Conservation (phyloP, 2,888 invertebrate genomes). For the Aromia moschata region DNA sequence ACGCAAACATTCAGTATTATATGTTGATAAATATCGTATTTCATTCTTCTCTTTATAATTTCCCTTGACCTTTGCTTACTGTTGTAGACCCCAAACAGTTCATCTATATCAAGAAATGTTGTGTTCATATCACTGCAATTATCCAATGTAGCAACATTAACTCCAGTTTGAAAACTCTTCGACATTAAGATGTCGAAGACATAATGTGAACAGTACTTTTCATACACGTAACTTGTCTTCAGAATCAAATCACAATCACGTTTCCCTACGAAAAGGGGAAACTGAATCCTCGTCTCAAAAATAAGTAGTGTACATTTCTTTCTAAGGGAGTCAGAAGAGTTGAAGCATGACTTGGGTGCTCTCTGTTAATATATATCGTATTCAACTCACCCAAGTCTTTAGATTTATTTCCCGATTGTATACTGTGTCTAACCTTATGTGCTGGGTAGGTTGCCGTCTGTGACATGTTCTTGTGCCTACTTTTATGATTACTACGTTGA, state of each 20-base stretch:
- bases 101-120: slow-evolving; percentile 18
- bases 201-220: too few relatives aligned
- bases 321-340: too few relatives aligned
- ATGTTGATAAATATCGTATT: not conserved
- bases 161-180: too few relatives aligned
- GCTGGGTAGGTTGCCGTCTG: too few relatives aligned
- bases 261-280: too few relatives aligned
- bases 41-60: not conserved
- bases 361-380: not conserved
- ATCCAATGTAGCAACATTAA: too few relatives aligned
- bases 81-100: slow-evolving; percentile 26
- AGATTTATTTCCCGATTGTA: not conserved
- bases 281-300: not conserved
- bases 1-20: not conserved
- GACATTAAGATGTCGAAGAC: too few relatives aligned
- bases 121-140: too few relatives aligned
- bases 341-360: too few relatives aligned
- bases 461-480: not conserved
- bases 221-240: too few relatives aligned
- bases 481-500: too few relatives aligned
- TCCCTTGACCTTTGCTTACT: slow-evolving; percentile 1
- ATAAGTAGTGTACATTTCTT: slow-evolving; percentile 17
- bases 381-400: not conserved
- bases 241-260: too few relatives aligned
- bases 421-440: not conserved